Evolutionary conservation across 2,888 invertebrate species (phyloP), one percentile per base, ranked within the genome.

Genomic region (Alentia gelatinosa): DNA sequence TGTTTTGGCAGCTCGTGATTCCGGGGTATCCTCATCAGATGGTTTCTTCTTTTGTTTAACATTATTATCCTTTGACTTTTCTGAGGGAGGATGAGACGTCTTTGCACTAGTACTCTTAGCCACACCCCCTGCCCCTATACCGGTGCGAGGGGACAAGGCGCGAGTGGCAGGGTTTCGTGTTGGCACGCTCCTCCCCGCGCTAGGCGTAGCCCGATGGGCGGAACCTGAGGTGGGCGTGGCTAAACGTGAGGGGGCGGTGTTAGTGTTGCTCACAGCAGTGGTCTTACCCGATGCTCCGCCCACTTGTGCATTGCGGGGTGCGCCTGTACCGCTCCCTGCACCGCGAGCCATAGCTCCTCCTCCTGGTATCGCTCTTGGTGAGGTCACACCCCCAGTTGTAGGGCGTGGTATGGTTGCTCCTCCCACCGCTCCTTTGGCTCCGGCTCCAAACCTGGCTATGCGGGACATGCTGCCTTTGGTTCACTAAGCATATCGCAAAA

Each of bases 321-420:
- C 47, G 12, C 86, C 86, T 19, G 23, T 23, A 19, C 83, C 83
- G 15, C 15, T 33, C 9, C 9, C 30, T 35, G n/a, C 7, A 9
- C 84, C 7, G 7, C 47, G 4, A 19, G 23, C 19, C 5, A 26
- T 86, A 50, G 86, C 47, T 23, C 86, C 86, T 86, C 86, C 86
- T 26, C 86, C 86, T 26, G 86, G 86, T 42, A 86, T 86, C 33
- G 86, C 30, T n/a, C 86, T 42, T 12, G 86, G 86, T 12, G 86
- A n/a, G 47, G 86, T 86, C 4, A 86, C 86, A 26, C 86, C 86
- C 86, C 86, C 35, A 12, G 86, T 86, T 3, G 86, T 86, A 7
- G 86, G 47, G 5, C 86, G 86, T 1, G 47, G 47, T 42, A 42
- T 86, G 35, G 86, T 33, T n/a, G 47, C 42, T 23, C 47, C 86